Evolutionary conservation across 2,888 invertebrate genomes (phyloP).

Genomic region (Megastigmus dorsalis): DNA sequence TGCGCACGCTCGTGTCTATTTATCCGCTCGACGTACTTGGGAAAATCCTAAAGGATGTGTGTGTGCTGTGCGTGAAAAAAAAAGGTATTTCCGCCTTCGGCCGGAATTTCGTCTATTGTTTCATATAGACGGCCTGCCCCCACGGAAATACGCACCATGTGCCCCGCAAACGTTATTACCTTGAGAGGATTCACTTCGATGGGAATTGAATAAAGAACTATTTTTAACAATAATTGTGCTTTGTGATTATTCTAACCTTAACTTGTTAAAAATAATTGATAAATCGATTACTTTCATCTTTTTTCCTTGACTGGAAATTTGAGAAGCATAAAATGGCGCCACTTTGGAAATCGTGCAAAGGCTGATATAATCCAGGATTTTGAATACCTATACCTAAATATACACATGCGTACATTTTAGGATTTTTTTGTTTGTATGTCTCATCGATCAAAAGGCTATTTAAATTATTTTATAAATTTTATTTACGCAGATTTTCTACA

Average conservation of each 20-base stretch:
- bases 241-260: slow-evolving; percentile 4
- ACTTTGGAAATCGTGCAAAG: too few species aligned
- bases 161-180: background rate
- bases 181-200: slow-evolving; percentile 1
- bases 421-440: too few species aligned
- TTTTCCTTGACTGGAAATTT: background rate
- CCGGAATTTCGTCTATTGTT: slow-evolving; percentile 56
- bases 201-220: slow-evolving; percentile 46
- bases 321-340: too few species aligned
- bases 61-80: slow-evolving; percentile 48
- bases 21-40: slow-evolving; percentile 45
- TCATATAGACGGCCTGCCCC: slow-evolving; percentile 8
- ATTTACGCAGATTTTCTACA: too few species aligned
- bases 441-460: too few species aligned
- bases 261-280: background rate
- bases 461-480: too few species aligned
- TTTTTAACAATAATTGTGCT: background rate
- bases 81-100: slow-evolving; percentile 52
- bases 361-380: too few species aligned
- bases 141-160: slow-evolving; percentile 48
- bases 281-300: background rate
- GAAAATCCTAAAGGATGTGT: slow-evolving; percentile 50
- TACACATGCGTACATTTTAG: too few species aligned
- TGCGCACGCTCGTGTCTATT: slow-evolving; percentile 14
- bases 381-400: too few species aligned